Evolutionary conservation across 2,797 vertebrate species (phyloP).

Genomic region (Crotalus adamanteus): DNA sequence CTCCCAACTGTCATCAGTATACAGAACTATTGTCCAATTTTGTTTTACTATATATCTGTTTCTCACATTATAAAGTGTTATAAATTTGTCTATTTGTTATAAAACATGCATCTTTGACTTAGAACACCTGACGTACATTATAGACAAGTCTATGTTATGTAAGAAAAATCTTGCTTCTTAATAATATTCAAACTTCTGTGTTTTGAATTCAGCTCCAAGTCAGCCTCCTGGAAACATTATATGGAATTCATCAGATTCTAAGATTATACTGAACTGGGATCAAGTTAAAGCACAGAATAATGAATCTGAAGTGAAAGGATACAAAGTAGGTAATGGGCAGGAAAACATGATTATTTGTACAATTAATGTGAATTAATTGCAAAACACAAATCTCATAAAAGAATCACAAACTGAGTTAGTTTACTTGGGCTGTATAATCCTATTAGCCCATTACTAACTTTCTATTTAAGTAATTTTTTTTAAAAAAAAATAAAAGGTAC

Average conservation of each 20-base stretch:
- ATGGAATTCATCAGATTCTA: slow-evolving; percentile 95
- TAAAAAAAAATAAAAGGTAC: neutral
- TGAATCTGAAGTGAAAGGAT: slow-evolving; percentile 96
- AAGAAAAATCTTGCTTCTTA: slow-evolving; percentile 16
- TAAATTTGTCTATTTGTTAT: slow-evolving; percentile 41
- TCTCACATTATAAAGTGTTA: neutral
- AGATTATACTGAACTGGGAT: slow-evolving; percentile 97
- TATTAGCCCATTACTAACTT: neutral
- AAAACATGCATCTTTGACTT: neutral
- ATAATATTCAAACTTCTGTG: slow-evolving; percentile 23
- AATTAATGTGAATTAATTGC: neutral
- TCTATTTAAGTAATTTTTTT: neutral
- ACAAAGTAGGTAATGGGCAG: slow-evolving; percentile 82
- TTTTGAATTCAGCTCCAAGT: slow-evolving; percentile 82
- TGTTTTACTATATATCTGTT: slow-evolving; percentile 36
- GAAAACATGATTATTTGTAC: neutral
- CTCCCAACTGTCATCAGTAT: slow-evolving; percentile 50
- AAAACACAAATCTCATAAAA: neutral
- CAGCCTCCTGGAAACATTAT: slow-evolving; percentile 92
- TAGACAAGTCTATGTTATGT: accelerated
- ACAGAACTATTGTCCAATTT: slow-evolving; percentile 51
- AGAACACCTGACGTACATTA: neutral
- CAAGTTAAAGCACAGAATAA: slow-evolving; percentile 95
- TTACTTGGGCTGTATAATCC: neutral
- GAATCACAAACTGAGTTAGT: neutral